Conservation (phyloP, 2,888 invertebrate species). For the Gymnocheta viridis region DNA sequence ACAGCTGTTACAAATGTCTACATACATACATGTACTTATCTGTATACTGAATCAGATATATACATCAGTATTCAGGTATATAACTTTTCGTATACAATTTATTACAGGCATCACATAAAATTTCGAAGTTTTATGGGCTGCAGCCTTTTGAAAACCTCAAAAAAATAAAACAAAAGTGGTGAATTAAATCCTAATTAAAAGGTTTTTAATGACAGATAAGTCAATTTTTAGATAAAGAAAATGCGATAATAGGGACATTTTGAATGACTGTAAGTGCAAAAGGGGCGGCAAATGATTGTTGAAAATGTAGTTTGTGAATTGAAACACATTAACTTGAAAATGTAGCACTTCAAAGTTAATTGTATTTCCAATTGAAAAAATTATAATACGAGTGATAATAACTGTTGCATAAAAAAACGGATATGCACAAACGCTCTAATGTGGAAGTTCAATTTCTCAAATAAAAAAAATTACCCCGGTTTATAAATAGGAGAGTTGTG, state of each 20-base stretch:
- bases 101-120: conserved; percentile 14
- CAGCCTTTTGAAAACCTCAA: conserved; percentile 16
- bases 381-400: too few relatives aligned
- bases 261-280: not conserved
- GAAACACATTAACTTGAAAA: not conserved
- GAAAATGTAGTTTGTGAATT: conserved; percentile 1
- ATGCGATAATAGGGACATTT: conserved; percentile 21
- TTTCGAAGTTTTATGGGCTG: conserved; percentile 13
- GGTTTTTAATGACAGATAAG: conserved; percentile 36
- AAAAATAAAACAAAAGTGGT: conserved; percentile 30
- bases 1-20: conserved; percentile 50
- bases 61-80: conserved; percentile 1
- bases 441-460: too few relatives aligned
- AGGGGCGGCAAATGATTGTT: not conserved
- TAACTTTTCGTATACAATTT: conserved; percentile 6
- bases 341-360: not conserved
- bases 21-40: conserved; percentile 1
- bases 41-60: not conserved
- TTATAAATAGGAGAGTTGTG: too few relatives aligned
- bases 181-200: conserved; percentile 54
- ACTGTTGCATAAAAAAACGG: too few relatives aligned
- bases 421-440: too few relatives aligned
- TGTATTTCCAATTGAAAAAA: too few relatives aligned
- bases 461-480: too few relatives aligned
- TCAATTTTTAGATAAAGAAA: conserved; percentile 6